Percentiles rank a stretch among this genome's conserved stretches.
Evolutionary conservation across 1,140 invertebrate genomes (phyloP).

Genomic region (Drosophila bifasciata): DNA sequence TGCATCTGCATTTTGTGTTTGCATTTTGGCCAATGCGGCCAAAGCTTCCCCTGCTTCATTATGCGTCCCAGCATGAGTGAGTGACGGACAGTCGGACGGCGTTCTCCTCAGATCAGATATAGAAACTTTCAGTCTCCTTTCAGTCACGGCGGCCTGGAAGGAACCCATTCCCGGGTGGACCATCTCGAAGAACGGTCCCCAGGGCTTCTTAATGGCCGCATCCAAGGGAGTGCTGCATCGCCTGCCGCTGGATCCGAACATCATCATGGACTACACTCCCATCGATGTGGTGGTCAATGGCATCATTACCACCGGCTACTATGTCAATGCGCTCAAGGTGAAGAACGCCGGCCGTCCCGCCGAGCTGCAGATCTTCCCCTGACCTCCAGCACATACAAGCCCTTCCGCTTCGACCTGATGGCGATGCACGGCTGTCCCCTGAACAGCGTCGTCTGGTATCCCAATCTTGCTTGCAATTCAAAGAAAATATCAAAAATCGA

Average conservation of each 20-base stretch:
- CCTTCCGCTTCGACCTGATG: slow-evolving; percentile 92
- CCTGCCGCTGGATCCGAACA: slow-evolving; percentile 89
- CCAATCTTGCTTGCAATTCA: no score
- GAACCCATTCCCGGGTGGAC: slow-evolving; percentile 98
- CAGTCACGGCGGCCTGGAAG: slow-evolving; percentile 92
- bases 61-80: slow-evolving; percentile 97
- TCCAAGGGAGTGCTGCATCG: slow-evolving; percentile 94
- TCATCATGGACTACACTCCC: slow-evolving; percentile 96
- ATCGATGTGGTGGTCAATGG: slow-evolving; percentile 96
- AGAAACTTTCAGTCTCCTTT: slow-evolving; percentile 6
- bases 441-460: slow-evolving; percentile 93
- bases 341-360: slow-evolving; percentile 71
- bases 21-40: slow-evolving; percentile 86
- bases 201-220: slow-evolving; percentile 97
- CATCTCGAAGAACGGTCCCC: slow-evolving; percentile 97
- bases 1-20: slow-evolving; percentile 39
- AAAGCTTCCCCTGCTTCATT: slow-evolving; percentile 92
- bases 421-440: slow-evolving; percentile 91
- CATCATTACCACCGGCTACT: slow-evolving; percentile 92
- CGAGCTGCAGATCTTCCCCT: slow-evolving; percentile 92
- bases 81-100: slow-evolving; percentile 85
- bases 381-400: slow-evolving; percentile 94
- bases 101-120: neutral
- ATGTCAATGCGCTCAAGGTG: slow-evolving; percentile 86
- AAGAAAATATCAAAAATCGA: no score